These are phyloP conservation scores for Habrosyne pyritoides DNA, from an alignment of 2,888 invertebrate species.

Conservation along the genomic window DNA sequence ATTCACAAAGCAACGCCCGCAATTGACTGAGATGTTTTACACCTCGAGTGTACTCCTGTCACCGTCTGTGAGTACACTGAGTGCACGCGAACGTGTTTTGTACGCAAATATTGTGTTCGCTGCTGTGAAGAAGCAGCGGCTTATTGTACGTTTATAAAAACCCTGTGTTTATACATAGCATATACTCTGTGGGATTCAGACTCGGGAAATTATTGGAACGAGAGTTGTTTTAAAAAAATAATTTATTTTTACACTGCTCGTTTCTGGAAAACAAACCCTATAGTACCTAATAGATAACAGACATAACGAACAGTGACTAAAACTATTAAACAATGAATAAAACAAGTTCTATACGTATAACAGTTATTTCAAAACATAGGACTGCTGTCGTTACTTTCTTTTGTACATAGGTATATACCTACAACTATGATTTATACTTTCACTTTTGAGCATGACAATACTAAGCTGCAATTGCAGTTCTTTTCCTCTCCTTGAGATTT, in stretches of 20 bases:
- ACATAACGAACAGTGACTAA: neutral
- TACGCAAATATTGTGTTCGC: conserved; percentile 54
- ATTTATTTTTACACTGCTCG: too few relatives aligned
- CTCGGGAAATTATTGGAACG: too few relatives aligned
- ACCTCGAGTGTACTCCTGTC: conserved; percentile 51
- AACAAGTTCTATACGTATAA: neutral
- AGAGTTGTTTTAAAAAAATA: too few relatives aligned
- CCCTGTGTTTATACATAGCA: neutral
- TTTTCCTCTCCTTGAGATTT: neutral
- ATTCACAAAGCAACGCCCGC: conserved; percentile 57
- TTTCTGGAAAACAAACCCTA: too few relatives aligned
- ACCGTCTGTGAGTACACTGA: conserved; percentile 47
- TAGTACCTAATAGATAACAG: too few relatives aligned
- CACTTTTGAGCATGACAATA: neutral
- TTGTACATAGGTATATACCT: neutral
- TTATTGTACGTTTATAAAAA: conserved; percentile 29
- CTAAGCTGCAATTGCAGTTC: neutral
- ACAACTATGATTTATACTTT: neutral
- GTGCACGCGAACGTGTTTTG: conserved; percentile 42
- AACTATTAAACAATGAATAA: neutral
- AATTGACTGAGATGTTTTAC: conserved; percentile 55
- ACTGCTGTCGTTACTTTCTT: neutral
- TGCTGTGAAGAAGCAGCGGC: conserved; percentile 22
- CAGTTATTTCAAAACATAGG: neutral
- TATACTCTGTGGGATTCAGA: neutral